phyloP scores from a whole-genome alignment of 2,888 invertebrate species.

The Aspidiotus rigidus region DNA sequence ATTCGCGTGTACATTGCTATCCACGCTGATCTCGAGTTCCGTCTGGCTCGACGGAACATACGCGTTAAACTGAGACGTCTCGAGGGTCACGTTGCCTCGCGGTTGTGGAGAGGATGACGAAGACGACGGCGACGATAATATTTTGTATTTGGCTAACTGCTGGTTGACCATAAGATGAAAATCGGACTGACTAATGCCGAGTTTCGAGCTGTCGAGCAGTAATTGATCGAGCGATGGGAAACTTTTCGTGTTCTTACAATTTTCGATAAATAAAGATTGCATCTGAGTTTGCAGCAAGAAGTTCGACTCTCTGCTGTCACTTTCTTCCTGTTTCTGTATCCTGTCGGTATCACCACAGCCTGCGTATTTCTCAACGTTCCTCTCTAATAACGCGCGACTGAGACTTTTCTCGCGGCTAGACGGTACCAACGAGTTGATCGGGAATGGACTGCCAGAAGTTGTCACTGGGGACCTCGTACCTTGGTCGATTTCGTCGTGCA shows the following conservation, averaged over 20 bases:
- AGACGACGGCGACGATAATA: slow-evolving; percentile 14
- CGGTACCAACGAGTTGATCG: slow-evolving; percentile 35
- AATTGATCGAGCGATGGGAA: slow-evolving; percentile 35
- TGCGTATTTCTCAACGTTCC: slow-evolving; percentile 54
- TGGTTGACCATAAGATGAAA: slow-evolving; percentile 49
- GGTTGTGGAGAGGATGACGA: too few species aligned
- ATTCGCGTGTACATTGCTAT: slow-evolving; percentile 14
- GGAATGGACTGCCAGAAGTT: slow-evolving; percentile 18
- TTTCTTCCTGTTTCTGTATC: slow-evolving; percentile 19
- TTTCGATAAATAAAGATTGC: slow-evolving; percentile 35
- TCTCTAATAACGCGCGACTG: slow-evolving; percentile 58
- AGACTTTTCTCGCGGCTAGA: slow-evolving; percentile 45
- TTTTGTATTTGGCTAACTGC: slow-evolving; percentile 38
- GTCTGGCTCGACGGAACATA: slow-evolving; percentile 7
- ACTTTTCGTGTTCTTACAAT: slow-evolving; percentile 16
- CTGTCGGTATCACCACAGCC: slow-evolving; percentile 8
- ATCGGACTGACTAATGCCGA: slow-evolving; percentile 42
- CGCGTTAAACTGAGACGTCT: slow-evolving; percentile 16
- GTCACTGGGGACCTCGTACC: slow-evolving; percentile 36
- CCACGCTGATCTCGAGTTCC: background rate
- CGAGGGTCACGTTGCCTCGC: slow-evolving; percentile 15
- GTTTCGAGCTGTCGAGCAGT: slow-evolving; percentile 34
- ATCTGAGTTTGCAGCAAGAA: slow-evolving; percentile 34
- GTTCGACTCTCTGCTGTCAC: slow-evolving; percentile 10
- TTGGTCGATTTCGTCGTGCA: slow-evolving; percentile 43